These are phyloP conservation scores for Tolmerus cingulatus DNA, from an alignment of 2,888 invertebrate genomes.

Conservation along the genomic window DNA sequence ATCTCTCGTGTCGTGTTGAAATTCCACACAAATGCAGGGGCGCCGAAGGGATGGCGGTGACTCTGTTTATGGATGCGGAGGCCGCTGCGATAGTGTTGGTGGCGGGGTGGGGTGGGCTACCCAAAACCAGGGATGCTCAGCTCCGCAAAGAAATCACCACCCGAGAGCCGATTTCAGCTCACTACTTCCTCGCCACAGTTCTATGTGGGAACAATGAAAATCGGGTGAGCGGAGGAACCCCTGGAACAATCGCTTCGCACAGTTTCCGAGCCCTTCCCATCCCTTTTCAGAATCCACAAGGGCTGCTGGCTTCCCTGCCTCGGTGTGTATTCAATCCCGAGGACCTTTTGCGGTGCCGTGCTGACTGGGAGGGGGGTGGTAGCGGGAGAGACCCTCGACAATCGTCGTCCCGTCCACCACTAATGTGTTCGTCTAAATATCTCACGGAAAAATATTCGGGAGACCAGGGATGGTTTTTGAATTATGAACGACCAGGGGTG, in stretches of 20 bases:
- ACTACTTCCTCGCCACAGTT: constrained; percentile 25
- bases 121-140: neutral
- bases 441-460: constrained; percentile 4
- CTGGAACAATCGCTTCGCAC: neutral
- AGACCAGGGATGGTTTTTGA: constrained; percentile 24
- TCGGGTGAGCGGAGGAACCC: constrained; percentile 16
- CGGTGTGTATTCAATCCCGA: neutral
- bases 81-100: constrained; percentile 20
- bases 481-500: constrained; percentile 19
- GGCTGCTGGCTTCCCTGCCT: neutral
- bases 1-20: constrained; percentile 26
- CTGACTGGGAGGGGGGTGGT: neutral
- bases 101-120: constrained; percentile 26
- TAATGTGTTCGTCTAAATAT: constrained; percentile 29
- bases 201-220: constrained; percentile 40
- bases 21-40: constrained; percentile 15
- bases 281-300: neutral
- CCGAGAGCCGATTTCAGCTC: constrained; percentile 23
- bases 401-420: constrained; percentile 28
- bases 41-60: neutral
- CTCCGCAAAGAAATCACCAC: constrained; percentile 35
- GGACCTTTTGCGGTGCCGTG: neutral
- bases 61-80: neutral
- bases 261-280: neutral
- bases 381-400: neutral